Base-by-base conservation (phyloP, 2,797 vertebrate genomes). In the Microctenopoma lineatum region DNA sequence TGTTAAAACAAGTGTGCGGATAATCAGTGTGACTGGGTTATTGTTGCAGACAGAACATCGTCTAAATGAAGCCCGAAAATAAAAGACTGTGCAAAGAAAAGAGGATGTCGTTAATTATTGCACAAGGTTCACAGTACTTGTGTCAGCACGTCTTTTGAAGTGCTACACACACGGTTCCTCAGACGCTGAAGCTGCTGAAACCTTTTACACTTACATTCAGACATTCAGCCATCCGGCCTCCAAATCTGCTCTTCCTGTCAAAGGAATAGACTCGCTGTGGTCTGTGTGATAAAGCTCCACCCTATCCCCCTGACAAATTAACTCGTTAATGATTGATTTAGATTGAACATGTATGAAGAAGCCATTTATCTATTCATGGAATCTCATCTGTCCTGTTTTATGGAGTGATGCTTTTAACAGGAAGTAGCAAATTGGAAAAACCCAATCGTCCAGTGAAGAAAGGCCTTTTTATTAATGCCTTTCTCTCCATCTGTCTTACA, bases 301-400 rank as follows among this genome's bases (percentile, higher is more conserved):
- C 44, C 73, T 10, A 38, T 78, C 80, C 75, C 50, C 61, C 67
- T 45, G 69, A 87, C 84, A 87, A 90, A 90, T 87, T 42, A 90
- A 87, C 85, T 81, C 78, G 86, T 90, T 87, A 90, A 90, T 88
- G 88, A 90, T 88, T 83, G 84, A 91, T 92, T 89, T 85, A 83
- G 74, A 89, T 84, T 79, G 87, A 85, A 85, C 80, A 88, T 81
- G 82, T 87, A 84, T 89, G 82, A 83, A 91, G 67, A 72, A 85
- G 67, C 75, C 79, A 86, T 89, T 89, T 63, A 77, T 89, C 89
- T 88, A 86, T 89, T 91, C 86, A 85, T 68, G 78, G 69, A 82
- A 75, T 89, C 83, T 90, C 80, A 87, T 91, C 90, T 88, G 82
- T 92, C 80, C 82, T 65, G 54, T 86, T 92, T 90, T 84, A 81